These are phyloP conservation scores for Dryobota labecula DNA, from an alignment of 2,888 invertebrate genomes.

Conservation along the genomic window DNA sequence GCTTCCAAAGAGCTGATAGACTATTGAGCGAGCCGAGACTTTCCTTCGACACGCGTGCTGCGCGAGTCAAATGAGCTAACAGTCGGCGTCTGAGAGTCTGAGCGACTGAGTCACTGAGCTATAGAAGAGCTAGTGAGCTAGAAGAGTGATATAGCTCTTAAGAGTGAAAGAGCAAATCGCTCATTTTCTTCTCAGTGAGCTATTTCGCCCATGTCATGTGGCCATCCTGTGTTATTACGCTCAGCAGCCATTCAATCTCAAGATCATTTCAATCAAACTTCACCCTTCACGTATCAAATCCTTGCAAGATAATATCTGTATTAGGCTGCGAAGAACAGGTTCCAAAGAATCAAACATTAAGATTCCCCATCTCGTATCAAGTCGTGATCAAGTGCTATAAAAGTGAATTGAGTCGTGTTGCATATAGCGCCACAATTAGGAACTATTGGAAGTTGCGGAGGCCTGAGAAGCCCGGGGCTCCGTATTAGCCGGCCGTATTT, in stretches of 20 bases:
- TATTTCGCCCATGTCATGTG: too few relatives aligned
- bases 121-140: too few relatives aligned
- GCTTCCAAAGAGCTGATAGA: too few relatives aligned
- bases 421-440: conserved; percentile 83
- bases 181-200: too few relatives aligned
- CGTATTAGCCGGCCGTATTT: conserved; percentile 89
- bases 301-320: conserved; percentile 22
- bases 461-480: conserved; percentile 72
- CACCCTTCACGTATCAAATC: not conserved
- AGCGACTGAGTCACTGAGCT: too few relatives aligned
- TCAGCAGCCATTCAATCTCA: not conserved
- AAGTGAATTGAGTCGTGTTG: conserved; percentile 61
- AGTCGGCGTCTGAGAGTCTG: too few relatives aligned
- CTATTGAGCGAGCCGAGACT: too few relatives aligned
- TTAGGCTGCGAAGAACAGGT: conserved; percentile 33
- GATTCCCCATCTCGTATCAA: conserved; percentile 56
- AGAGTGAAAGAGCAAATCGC: too few relatives aligned
- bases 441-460: conserved; percentile 75
- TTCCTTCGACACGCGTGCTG: too few relatives aligned
- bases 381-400: conserved; percentile 64
- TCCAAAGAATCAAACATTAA: conserved; percentile 47
- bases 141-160: too few relatives aligned
- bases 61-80: too few relatives aligned
- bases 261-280: conserved; percentile 6
- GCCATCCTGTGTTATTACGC: too few relatives aligned